Percentiles rank a stretch among this genome's conserved stretches.
Evolutionary conservation across 2,113 vertebrate species (phyloP).

Genomic region (Hystrix cristata): DNA sequence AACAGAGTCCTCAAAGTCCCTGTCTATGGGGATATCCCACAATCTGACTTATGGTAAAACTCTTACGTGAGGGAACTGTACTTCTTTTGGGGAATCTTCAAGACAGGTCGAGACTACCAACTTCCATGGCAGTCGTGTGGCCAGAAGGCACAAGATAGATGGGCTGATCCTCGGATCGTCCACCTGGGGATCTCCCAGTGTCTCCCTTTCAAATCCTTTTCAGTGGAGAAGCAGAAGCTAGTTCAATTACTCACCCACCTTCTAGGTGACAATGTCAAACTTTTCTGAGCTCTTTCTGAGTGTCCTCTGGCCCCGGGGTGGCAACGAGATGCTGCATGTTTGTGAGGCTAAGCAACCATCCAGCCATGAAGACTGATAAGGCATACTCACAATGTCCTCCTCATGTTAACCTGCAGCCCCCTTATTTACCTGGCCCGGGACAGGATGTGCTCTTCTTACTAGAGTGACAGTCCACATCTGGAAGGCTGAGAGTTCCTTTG

Average conservation of each 20-base stretch:
- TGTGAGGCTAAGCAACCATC: background rate
- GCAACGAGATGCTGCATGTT: background rate
- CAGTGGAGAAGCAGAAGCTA: background rate
- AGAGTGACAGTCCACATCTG: background rate
- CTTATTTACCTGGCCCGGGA: background rate
- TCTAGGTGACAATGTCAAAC: background rate
- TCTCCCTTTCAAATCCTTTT: background rate
- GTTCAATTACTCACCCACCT: background rate
- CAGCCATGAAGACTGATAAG: background rate
- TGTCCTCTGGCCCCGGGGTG: background rate
- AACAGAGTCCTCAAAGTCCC: background rate
- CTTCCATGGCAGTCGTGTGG: background rate
- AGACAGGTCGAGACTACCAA: background rate
- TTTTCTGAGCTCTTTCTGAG: background rate
- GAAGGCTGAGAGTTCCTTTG: background rate
- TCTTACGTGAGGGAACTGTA: background rate
- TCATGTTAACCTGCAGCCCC: rapidly evolving
- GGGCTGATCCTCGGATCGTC: background rate
- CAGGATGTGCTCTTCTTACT: background rate
- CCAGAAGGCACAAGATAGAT: background rate
- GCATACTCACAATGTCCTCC: too few relatives aligned
- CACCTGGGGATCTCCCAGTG: background rate
- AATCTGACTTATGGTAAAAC: background rate
- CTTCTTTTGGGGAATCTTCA: background rate
- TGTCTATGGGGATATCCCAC: too few relatives aligned